Base-by-base conservation (phyloP, 2,797 vertebrate genomes). In the Epinephelus awoara region DNA sequence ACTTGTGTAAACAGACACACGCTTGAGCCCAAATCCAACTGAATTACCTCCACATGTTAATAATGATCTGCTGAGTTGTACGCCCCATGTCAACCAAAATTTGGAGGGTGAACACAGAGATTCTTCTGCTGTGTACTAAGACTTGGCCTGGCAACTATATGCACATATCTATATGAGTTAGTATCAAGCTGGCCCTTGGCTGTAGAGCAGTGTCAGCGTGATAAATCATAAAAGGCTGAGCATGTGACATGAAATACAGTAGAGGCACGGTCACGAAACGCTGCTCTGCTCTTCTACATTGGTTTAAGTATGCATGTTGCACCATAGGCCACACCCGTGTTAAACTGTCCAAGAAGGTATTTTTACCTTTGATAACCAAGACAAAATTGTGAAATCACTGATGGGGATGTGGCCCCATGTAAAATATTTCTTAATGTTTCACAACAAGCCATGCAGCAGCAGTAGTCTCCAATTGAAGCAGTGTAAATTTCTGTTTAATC, bases 1-100 rank as follows among this genome's bases (percentile, higher is more conserved):
- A 57, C 67, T 52, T 50, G 12, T 62, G 38, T 69, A 67, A 88
- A 79, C 54, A 67, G 47, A 66, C 34, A 10, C 59, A 9, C 0
- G 13, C 42, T 81, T 21, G 49, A 72, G 40, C 52, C 58, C 27
- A 77, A 77, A 80, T 79, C 76, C 61, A 54, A 62, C 52, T 71
- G 54, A 78, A 67, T 75, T 64, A 81, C 61, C 14, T 29, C 72
- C 52, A 44, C 56, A 38, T 86, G 81, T 79, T 70, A 21, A 76
- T 69, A 52, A 68, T 68, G 44, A 74, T 80, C 65, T 62, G 61
- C 52, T 67, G 23, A 49, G 38, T 61, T 75, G 15, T 68, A 38
- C 56, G 63, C 12, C 55, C 34, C 27, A 42, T 68, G 46, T 72
- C 64, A 75, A 82, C 71, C 54, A 85, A 75, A 67, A 42, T 58